Conservation (phyloP, 2,797 vertebrate genomes). For the Cryptoprocta ferox region DNA sequence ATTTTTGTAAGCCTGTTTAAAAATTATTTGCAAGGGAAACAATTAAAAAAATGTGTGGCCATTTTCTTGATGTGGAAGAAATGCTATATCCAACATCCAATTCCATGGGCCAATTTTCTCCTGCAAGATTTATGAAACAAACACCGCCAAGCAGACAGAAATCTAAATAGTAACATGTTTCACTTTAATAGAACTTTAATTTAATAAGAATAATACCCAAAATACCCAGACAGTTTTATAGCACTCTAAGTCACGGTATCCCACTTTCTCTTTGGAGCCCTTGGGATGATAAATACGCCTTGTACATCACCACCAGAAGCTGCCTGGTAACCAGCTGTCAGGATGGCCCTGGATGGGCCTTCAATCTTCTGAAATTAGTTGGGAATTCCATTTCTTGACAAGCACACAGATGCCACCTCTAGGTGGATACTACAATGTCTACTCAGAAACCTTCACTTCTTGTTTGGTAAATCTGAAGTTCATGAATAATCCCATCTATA, state of each 20-base stretch:
- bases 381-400: constrained; percentile 45
- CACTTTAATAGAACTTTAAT: constrained; percentile 84
- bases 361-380: constrained; percentile 47
- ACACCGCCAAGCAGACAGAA: constrained; percentile 82
- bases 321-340: constrained; percentile 24
- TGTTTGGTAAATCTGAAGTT: neutral
- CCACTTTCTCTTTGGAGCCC: constrained; percentile 57
- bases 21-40: constrained; percentile 84
- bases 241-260: constrained; percentile 36
- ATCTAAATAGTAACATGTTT: constrained; percentile 82
- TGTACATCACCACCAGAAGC: constrained; percentile 31
- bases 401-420: neutral
- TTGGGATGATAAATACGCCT: constrained; percentile 44
- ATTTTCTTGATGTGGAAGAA: constrained; percentile 84
- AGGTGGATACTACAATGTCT: neutral
- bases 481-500: neutral
- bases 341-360: constrained; percentile 7
- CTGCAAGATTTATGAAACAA: constrained; percentile 80
- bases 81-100: constrained; percentile 77
- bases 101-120: constrained; percentile 82
- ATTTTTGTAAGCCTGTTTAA: constrained; percentile 85
- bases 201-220: constrained; percentile 83
- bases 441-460: neutral
- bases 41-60: constrained; percentile 84
- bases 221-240: constrained; percentile 82